Base-by-base conservation (phyloP, 2,113 vertebrate genomes). In the Litocranius walleri region DNA sequence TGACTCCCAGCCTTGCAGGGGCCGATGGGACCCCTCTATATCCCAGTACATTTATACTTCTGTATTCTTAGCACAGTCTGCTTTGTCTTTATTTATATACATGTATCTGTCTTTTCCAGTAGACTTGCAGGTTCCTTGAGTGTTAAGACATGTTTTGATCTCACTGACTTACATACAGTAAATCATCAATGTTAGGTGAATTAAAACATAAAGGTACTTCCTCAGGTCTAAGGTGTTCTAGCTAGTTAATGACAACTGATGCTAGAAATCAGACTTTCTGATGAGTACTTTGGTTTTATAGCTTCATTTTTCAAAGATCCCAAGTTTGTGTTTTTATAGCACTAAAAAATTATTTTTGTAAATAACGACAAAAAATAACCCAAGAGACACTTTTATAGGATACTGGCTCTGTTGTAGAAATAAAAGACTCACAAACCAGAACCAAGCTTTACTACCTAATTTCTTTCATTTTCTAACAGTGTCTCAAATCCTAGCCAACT, bases 371-470 rank as follows among this genome's bases (percentile, higher is more conserved):
- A 88, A 84, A 96, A 96, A 88, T 45, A 92, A n/a, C 25, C 7
- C 17, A 77, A 77, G n/a, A 83, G 48, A 27, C 13, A 67, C 4
- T 59, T 61, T 59, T 67, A 15, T 25, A 92, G 62, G 27, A 64
- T 12, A 81, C 8, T 62, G 17, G 43, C n/a, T 97, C 23, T 93
- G 25, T 50, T 92, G 85, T 77, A 86, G 33, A 96, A 98, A 97
- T n/a, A 74, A 86, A 92, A 96, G 50, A 25, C n/a, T 74, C 23
- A 43, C 71, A 74, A 43, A 40, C 6, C 36, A 43, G 11, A 27
- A 77, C 71, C 71, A 91, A 88, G 4, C 84, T 90, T 93, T 84
- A 84, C n/a, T 50, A 91, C 21, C 15, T 91, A 33, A 90, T 91
- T 94, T 96, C 80, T 92, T 84, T 91, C 52, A 86, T 83, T 92